Conservation (phyloP, 2,113 vertebrate species). For the Hypocryptadius cinnamomeus region DNA sequence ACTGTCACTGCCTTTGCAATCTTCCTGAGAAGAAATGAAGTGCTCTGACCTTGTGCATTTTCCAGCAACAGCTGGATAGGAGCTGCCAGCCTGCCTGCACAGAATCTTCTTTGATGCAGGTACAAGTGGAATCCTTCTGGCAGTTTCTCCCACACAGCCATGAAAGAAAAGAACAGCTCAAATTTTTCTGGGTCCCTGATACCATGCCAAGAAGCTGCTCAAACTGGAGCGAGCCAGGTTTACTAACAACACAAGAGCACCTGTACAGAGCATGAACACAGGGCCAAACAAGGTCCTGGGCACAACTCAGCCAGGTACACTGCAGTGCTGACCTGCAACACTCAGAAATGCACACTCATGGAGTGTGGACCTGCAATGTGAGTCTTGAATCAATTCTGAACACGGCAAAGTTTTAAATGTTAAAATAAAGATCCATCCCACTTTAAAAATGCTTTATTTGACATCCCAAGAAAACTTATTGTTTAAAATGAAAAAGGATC, state of each 20-base stretch:
- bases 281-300: background rate
- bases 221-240: background rate
- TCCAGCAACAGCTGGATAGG: background rate
- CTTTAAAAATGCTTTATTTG: background rate
- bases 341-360: background rate
- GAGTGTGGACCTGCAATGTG: background rate
- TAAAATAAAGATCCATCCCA: background rate
- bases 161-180: background rate
- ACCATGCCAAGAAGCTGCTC: background rate
- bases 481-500: background rate
- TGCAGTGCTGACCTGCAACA: background rate
- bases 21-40: background rate
- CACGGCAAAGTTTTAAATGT: background rate
- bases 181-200: background rate
- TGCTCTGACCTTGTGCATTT: background rate
- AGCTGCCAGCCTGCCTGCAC: background rate
- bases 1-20: background rate
- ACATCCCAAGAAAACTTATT: background rate
- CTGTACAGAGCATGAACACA: background rate
- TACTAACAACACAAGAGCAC: background rate
- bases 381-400: background rate
- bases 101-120: background rate
- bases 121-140: background rate
- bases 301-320: background rate
- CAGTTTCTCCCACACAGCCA: background rate